A percentile compares a stretch with the other conserved stretches of the same genome.
Conservation (phyloP, 2,888 invertebrate genomes). For the Tachina lurida region DNA sequence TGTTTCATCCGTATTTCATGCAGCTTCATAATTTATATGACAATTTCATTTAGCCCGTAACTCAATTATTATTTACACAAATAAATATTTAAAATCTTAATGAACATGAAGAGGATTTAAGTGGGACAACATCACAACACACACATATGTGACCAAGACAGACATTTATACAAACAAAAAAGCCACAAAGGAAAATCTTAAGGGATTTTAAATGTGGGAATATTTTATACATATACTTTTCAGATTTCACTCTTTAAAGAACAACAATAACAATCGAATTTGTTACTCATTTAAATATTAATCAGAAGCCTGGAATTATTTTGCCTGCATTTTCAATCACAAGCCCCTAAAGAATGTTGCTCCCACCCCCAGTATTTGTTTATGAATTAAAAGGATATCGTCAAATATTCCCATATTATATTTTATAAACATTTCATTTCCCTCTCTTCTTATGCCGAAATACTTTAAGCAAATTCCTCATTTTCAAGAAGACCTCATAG, state of each 20-base stretch:
- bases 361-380: no score
- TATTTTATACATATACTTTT: no score
- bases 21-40: slow-evolving; percentile 56
- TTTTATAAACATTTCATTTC: neutral
- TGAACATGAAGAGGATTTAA: slow-evolving; percentile 50
- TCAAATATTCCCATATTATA: no score
- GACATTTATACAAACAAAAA: neutral
- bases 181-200: neutral
- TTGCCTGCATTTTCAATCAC: no score
- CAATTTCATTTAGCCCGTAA: slow-evolving; percentile 61
- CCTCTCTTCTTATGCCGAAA: neutral
- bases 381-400: no score
- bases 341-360: no score
- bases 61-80: slow-evolving; percentile 63
- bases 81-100: slow-evolving; percentile 60
- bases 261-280: no score
- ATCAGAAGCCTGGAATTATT: no score
- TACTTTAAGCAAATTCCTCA: slow-evolving; percentile 1
- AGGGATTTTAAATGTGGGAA: no score
- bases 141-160: neutral
- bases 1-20: slow-evolving; percentile 29
- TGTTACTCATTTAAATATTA: no score
- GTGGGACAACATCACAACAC: neutral
- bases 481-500: neutral
- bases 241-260: no score